A percentile compares a stretch with the other conserved stretches of the same genome.
phyloP scores from a whole-genome alignment of 2,888 invertebrate species.

The Andrena flavipes region DNA sequence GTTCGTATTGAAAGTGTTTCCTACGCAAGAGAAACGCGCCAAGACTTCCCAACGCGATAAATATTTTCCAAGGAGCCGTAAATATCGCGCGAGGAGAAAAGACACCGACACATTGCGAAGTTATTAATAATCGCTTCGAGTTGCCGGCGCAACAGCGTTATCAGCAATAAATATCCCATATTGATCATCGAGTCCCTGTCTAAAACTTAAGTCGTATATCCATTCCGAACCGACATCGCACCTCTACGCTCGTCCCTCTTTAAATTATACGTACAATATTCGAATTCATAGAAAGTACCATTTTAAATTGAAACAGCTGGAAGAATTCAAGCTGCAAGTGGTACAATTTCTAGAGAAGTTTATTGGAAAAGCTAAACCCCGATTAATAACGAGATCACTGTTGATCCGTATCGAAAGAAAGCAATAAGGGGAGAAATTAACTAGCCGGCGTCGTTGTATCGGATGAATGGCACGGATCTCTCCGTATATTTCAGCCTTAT shows the following conservation, averaged over 20 bases:
- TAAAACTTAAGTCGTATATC: no score
- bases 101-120: neutral
- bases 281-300: no score
- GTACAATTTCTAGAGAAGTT: no score
- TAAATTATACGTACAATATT: no score
- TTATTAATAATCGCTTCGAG: constrained; percentile 8
- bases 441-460: no score
- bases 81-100: neutral
- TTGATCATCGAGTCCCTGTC: neutral
- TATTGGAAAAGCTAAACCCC: neutral
- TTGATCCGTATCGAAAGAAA: neutral
- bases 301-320: no score
- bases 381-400: neutral
- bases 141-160: neutral
- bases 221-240: no score
- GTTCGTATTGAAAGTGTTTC: neutral
- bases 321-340: no score
- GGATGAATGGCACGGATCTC: neutral
- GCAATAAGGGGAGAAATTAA: neutral
- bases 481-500: neutral
- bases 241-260: no score
- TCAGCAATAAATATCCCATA: constrained; percentile 1
- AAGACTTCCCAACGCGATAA: neutral
- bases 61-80: neutral
- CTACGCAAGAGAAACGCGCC: neutral